These are phyloP conservation scores for Speoplatyrhinus poulsoni DNA, from an alignment of 2,113 vertebrate genomes.

Conservation along the genomic window DNA sequence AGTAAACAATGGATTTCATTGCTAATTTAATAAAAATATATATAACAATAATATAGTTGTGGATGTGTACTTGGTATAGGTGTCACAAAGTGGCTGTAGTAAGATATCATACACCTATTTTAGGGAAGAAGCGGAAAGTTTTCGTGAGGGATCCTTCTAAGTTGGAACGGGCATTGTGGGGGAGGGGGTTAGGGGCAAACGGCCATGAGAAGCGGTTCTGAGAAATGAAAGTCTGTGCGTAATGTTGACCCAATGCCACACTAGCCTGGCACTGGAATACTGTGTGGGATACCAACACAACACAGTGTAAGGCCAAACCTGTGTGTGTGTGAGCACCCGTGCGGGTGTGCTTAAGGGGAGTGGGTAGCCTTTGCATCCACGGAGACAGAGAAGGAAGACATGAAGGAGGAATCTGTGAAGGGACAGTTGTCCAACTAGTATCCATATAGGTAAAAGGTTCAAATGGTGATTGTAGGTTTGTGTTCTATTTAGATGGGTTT, in stretches of 20 bases:
- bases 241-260: conserved; percentile 59
- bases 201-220: conserved; percentile 38
- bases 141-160: conserved; percentile 37
- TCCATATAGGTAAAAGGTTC: not conserved
- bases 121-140: conserved; percentile 67
- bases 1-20: conserved; percentile 47
- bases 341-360: conserved; percentile 26
- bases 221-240: conserved; percentile 49
- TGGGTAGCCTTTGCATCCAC: too few species aligned
- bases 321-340: not conserved
- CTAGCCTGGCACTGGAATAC: conserved; percentile 48
- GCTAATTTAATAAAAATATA: conserved; percentile 54
- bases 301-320: conserved; percentile 57
- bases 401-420: not conserved
- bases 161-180: conserved; percentile 9
- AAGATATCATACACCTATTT: conserved; percentile 63
- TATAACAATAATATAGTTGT: not conserved
- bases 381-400: not conserved
- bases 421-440: not conserved
- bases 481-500: too few species aligned
- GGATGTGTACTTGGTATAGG: conserved; percentile 48
- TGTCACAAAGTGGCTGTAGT: conserved; percentile 53
- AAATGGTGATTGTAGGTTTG: too few species aligned
- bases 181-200: conserved; percentile 17
- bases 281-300: conserved; percentile 71